A percentile compares a stretch with the other conserved stretches of the same genome.
phyloP scores from a whole-genome alignment of 2,797 vertebrate species.

The Staurois parvus region DNA sequence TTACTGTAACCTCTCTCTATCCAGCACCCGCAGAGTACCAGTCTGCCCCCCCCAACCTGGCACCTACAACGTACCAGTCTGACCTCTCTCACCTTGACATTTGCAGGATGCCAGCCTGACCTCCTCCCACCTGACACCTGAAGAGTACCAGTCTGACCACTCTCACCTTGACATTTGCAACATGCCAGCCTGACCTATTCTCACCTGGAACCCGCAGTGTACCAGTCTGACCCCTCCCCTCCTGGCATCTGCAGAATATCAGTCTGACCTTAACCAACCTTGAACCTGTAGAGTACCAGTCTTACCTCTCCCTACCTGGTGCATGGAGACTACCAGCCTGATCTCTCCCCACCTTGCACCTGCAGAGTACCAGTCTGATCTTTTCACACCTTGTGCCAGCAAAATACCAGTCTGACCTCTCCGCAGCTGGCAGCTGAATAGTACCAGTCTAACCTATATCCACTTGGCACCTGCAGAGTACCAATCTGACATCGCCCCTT shows the following conservation, averaged over 20 bases:
- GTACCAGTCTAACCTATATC: too few relatives aligned
- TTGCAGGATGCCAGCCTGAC: background rate
- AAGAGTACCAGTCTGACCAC: background rate
- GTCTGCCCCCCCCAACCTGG: background rate
- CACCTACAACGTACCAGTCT: background rate
- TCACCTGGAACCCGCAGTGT: background rate
- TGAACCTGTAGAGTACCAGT: background rate
- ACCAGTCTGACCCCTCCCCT: background rate
- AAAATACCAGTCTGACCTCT: background rate
- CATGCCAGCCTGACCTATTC: too few relatives aligned
- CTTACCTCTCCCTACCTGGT: background rate
- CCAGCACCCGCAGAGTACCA: background rate
- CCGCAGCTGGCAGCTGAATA: background rate
- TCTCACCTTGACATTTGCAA: too few relatives aligned
- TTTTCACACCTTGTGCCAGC: too few relatives aligned
- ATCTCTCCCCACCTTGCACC: background rate
- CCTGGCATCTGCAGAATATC: background rate
- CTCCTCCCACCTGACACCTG: background rate
- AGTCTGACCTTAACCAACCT: background rate
- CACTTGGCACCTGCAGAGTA: background rate
- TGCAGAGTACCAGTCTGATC: too few relatives aligned
- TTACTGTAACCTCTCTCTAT: background rate
- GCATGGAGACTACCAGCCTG: background rate
- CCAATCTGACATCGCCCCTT: too few relatives aligned
- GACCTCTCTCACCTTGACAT: background rate